Base-by-base conservation (phyloP, 2,113 vertebrate species). In the Puntigrus tetrazona region DNA sequence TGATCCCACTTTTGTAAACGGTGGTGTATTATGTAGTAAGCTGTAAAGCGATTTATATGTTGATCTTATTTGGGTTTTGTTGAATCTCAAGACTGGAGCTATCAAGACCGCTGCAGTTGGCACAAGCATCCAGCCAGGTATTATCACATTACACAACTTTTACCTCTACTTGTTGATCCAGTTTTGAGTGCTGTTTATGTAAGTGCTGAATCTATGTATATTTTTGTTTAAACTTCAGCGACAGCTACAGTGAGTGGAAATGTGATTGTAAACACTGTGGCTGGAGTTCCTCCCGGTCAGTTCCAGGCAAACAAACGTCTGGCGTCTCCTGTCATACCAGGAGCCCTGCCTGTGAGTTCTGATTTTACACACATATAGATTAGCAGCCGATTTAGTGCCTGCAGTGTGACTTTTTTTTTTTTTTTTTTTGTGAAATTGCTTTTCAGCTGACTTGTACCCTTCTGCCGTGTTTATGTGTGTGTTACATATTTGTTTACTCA, bases 231-330 rank as follows among this genome's bases (percentile, higher is more conserved):
- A 1, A 47, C 22, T 11, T 50, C 43, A 63, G 77, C 50, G 80
- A 20, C 93, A 97, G 96, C 97, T 75, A 94, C 97, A 0, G 96
- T 98, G 77, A 96, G 96, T n/a, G 98, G 98, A 31, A 98, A 98
- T 31, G 95, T 98, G 83, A 97, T 99, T 0, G 96, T 98, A 85
- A 99, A 97, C 91, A 97, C 97, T 0, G 95, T 97, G 5, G 94
- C 97, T 7, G 97, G 98, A 13, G 96, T 98, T 59, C 92, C 96
- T 38, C 94, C 95, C 10, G 95, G 95, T 59, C 95, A 97, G 63
- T 99, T 98, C 92, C 97, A 98, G 91, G 94, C 96, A 78, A 99
- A 96, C 93, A 99, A 99, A 87, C 96, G 97, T 1, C 93, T 99
- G 61, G 94, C 96, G 3, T 95, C 97, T 0, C 95, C 97, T 0